Percentiles rank a stretch among this genome's conserved stretches.
phyloP scores from a whole-genome alignment of 2,888 invertebrate species.

The Philaethria dido region DNA sequence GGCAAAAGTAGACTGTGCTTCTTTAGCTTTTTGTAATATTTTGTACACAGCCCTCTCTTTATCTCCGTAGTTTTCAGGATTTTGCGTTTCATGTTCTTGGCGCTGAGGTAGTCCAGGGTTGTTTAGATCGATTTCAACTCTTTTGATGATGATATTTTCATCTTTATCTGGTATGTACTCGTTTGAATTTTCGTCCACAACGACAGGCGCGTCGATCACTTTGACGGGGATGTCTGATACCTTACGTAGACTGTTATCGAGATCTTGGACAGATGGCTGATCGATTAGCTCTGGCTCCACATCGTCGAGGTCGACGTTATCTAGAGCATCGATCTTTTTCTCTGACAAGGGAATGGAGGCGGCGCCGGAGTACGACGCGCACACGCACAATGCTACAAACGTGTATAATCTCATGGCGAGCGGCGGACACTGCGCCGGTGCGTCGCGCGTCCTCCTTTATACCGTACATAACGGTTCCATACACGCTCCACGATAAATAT shows the following conservation, averaged over 20 bases:
- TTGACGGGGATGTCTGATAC: conserved; percentile 63
- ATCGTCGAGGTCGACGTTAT: conserved; percentile 52
- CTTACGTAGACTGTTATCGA: conserved; percentile 59
- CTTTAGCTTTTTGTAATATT: conserved; percentile 60
- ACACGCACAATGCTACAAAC: conserved; percentile 61
- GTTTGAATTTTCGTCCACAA: conserved; percentile 50
- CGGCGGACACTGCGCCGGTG: conserved; percentile 59
- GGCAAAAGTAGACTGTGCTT: conserved; percentile 54
- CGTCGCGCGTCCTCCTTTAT: conserved; percentile 65
- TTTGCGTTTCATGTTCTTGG: conserved; percentile 75
- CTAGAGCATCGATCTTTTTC: conserved; percentile 55
- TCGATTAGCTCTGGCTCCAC: conserved; percentile 58
- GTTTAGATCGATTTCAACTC: conserved; percentile 62
- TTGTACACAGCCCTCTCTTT: conserved; percentile 54
- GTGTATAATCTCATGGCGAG: conserved; percentile 71
- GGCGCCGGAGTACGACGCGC: conserved; percentile 62
- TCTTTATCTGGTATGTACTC: conserved; percentile 51
- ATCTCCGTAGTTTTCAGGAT: conserved; percentile 60
- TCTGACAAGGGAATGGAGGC: conserved; percentile 57
- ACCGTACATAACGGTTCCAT: conserved; percentile 71
- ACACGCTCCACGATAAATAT: conserved; percentile 64
- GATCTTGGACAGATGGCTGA: conserved; percentile 56
- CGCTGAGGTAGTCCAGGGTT: conserved; percentile 73
- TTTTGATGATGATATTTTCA: conserved; percentile 52
- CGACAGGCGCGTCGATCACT: conserved; percentile 58